Evolutionary conservation across 2,113 vertebrate species (phyloP).

Genomic region (Gadus chalcogrammus): DNA sequence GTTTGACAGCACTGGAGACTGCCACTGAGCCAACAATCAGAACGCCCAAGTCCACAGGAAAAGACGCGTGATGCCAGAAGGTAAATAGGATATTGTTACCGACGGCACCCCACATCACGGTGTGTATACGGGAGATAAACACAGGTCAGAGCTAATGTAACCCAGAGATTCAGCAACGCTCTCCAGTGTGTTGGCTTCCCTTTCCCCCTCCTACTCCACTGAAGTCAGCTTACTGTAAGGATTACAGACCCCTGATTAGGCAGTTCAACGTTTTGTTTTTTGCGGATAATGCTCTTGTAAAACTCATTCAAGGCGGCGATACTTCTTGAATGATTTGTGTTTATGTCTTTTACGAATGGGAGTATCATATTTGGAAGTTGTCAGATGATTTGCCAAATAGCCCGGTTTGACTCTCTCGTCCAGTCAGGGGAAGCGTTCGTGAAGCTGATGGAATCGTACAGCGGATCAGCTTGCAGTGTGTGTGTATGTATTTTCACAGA

Average conservation of each 20-base stretch:
- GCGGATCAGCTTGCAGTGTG: neutral
- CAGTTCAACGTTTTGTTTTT: conserved; percentile 17
- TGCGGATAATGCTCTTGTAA: conserved; percentile 39
- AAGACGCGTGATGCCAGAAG: no score
- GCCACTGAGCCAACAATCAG: no score
- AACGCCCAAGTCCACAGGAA: no score
- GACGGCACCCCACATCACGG: neutral
- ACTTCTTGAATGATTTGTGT: conserved; percentile 35
- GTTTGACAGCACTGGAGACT: no score
- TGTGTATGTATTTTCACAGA: no score
- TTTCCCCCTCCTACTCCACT: conserved; percentile 26
- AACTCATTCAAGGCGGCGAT: conserved; percentile 29
- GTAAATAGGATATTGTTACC: no score
- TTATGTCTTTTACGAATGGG: conserved; percentile 17
- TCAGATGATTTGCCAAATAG: conserved; percentile 13
- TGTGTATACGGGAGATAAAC: conserved; percentile 41
- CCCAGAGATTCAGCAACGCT: conserved; percentile 38
- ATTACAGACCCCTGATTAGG: conserved; percentile 28
- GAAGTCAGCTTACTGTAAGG: conserved; percentile 16
- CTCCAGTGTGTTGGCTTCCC: conserved; percentile 33
- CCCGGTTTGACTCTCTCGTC: neutral
- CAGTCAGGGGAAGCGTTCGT: neutral
- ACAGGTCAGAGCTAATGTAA: conserved; percentile 49
- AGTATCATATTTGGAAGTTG: conserved; percentile 24
- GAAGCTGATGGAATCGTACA: neutral